phyloP scores from a whole-genome alignment of 2,113 vertebrate species.

The Eubucco bourcierii region DNA sequence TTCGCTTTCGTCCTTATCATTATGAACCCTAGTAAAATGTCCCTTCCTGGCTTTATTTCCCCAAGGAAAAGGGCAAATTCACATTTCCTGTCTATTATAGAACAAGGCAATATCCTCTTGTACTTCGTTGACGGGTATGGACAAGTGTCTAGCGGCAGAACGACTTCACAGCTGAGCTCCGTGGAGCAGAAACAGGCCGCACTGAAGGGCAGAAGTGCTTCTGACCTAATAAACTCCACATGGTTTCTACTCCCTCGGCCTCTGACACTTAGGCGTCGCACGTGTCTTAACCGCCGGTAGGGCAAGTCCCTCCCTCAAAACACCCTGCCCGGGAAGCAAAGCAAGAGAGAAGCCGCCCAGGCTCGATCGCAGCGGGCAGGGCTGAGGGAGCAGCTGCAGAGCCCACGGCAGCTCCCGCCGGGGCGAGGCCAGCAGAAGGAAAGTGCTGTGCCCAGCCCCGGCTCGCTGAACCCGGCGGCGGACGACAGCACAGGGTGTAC shows the following conservation, averaged over 20 bases:
- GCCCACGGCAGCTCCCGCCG: neutral
- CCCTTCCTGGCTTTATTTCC: neutral
- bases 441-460: neutral
- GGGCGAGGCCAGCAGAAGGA: too few species aligned
- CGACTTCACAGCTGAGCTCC: neutral
- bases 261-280: neutral
- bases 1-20: too few species aligned
- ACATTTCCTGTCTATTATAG: rapidly evolving
- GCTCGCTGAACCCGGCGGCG: neutral
- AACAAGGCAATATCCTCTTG: neutral
- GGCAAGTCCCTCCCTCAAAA: neutral
- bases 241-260: neutral
- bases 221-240: neutral
- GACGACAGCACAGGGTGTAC: neutral
- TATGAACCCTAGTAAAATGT: too few species aligned
- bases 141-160: rapidly evolving
- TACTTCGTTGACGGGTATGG: neutral
- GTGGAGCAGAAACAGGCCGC: neutral
- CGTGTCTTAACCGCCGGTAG: rapidly evolving
- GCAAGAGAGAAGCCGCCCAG: neutral
- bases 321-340: neutral
- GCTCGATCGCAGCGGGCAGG: neutral
- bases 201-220: rapidly evolving
- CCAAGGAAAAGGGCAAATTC: neutral
- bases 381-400: neutral